phyloP scores from a whole-genome alignment of 1,140 invertebrate genomes.

The Latrodectus geometricus region DNA sequence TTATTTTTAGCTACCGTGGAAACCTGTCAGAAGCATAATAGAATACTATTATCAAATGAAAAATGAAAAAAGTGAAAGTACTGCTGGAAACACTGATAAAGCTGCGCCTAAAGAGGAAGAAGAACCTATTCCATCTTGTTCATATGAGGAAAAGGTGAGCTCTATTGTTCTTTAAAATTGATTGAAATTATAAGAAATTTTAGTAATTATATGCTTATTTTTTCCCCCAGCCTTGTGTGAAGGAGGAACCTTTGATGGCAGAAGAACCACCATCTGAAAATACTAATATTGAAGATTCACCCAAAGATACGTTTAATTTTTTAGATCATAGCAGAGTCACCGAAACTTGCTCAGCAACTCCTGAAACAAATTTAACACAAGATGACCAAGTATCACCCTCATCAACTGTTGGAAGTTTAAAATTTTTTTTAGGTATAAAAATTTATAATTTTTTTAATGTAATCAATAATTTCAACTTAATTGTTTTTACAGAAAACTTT shows the following conservation, averaged over 20 bases:
- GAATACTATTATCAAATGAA: constrained; percentile 64
- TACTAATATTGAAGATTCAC: constrained; percentile 22
- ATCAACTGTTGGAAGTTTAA: constrained; percentile 54
- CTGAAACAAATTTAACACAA: constrained; percentile 18
- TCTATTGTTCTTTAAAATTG: not conserved
- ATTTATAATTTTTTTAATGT: not conserved
- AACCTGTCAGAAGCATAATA: constrained; percentile 64
- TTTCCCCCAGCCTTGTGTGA: constrained; percentile 1
- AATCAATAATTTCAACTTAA: not conserved
- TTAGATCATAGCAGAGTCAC: constrained; percentile 58
- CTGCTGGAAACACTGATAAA: not conserved
- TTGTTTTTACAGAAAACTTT: no score
- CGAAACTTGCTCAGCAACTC: constrained; percentile 30
- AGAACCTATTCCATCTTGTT: constrained; percentile 20
- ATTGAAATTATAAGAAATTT: not conserved
- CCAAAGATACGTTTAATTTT: constrained; percentile 45
- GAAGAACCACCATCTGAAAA: not conserved
- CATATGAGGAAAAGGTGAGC: constrained; percentile 29
- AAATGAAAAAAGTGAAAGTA: constrained; percentile 46
- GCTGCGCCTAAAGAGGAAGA: constrained; percentile 8
- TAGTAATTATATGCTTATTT: not conserved
- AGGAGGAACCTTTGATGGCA: constrained; percentile 1
- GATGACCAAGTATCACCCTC: not conserved
- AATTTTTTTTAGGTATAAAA: constrained; percentile 56
- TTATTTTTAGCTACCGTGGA: constrained; percentile 63